Base-by-base conservation (phyloP, 2,113 vertebrate species). In the Callaeas wilsoni region DNA sequence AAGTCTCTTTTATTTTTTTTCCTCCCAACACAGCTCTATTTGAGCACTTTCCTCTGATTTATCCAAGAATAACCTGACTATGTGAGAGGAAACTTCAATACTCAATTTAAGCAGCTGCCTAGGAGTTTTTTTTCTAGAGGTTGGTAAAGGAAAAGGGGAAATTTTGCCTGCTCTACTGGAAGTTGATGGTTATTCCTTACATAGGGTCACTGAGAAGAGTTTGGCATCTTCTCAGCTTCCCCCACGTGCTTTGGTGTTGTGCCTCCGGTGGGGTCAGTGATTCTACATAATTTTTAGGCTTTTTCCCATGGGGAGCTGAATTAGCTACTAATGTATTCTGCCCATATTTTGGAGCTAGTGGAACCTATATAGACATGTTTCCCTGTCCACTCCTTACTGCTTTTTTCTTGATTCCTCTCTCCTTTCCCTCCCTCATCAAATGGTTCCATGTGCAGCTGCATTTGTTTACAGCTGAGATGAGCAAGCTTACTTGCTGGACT, bases 11-110 rank as follows among this genome's bases (percentile, higher is more conserved):
- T 68, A 76, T 60, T 95, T 81, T 83, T 82, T 85, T 85, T 46
- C 29, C 30, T 92, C 44, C 60, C 53, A 86, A 35, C 68, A 90
- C 64, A 90, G 52, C 84, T 93, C 75, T 95, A 35, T 95, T 94
- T 85, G 62, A 96, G 41, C 37, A 77, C 30, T 93, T 93, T 94
- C 46, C 71, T 91, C 84, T 94, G 92, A 93, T 95, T 95, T 96
- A 93, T 78, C 79, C 75, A 92, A 80, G 92, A 93, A 94, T 88
- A 95, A 93, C 65, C 65, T 46, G 46, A 68, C 65, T 84, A 57
- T 95, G 65, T 87, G 80, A 96, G 39, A 87, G 63, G 67, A 94
- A 93, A 87, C 46, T 84, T 94, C 80, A 92, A 62, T 91, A 75
- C 19, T 89, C 80, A n/a, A 73, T 84, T 90, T 91, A 80, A 39